Conservation (phyloP, 2,113 vertebrate species). For the Bolborhynchus lineola region DNA sequence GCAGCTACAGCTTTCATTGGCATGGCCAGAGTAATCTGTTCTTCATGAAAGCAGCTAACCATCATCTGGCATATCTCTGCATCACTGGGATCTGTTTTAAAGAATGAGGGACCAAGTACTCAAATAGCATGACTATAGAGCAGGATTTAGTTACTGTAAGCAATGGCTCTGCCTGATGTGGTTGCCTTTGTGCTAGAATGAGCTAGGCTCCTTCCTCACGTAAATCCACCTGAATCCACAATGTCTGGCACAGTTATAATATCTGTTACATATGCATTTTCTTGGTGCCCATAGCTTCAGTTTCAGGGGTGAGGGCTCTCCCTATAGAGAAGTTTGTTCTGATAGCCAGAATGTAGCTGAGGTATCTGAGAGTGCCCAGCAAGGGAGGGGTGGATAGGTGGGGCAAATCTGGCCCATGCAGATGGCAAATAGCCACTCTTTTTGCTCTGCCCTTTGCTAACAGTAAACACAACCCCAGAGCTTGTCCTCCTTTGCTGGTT, state of each 20-base stretch:
- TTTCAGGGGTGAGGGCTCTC: neutral
- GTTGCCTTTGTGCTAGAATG: neutral
- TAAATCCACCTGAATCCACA: neutral
- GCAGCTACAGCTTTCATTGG: neutral
- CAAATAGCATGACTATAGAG: neutral
- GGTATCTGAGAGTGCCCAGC: neutral
- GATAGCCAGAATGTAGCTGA: neutral
- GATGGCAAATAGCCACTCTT: neutral
- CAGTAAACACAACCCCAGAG: neutral
- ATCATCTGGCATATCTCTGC: neutral
- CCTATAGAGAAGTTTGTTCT: neutral
- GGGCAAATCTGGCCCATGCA: neutral
- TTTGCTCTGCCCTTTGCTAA: neutral
- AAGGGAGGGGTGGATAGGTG: neutral
- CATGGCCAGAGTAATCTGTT: neutral
- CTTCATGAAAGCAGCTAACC: neutral
- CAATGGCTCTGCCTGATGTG: neutral
- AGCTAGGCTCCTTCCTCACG: neutral
- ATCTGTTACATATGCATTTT: neutral
- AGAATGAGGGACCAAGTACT: neutral
- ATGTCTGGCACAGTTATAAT: rapidly evolving
- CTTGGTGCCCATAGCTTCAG: neutral
- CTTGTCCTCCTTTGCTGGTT: neutral
- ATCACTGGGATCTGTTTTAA: neutral
- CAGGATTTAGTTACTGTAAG: neutral